Percentiles rank a stretch among this genome's conserved stretches.
phyloP scores from a whole-genome alignment of 2,888 invertebrate genomes.

The Formica aserva region DNA sequence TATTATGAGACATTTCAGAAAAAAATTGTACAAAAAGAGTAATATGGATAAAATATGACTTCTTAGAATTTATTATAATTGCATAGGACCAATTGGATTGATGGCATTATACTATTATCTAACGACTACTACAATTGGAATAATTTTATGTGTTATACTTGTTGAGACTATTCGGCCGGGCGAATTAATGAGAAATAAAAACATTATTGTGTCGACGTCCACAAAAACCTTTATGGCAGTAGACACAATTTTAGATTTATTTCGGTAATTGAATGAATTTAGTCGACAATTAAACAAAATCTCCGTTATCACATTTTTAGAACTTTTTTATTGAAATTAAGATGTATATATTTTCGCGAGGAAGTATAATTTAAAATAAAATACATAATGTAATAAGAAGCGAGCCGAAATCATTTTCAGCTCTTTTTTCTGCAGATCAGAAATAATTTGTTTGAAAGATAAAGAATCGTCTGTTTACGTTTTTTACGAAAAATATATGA shows the following conservation, averaged over 20 bases:
- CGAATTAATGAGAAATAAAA: conserved; percentile 73
- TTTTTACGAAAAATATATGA: neutral
- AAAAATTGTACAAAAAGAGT: neutral
- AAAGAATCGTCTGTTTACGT: neutral
- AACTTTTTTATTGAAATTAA: neutral
- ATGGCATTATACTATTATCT: conserved; percentile 90
- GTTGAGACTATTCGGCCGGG: conserved; percentile 96
- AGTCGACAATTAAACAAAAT: neutral
- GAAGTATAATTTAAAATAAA: neutral
- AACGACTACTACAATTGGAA: conserved; percentile 96
- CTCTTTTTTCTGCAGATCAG: neutral
- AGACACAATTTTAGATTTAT: conserved; percentile 96
- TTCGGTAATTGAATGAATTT: conserved; percentile 88
- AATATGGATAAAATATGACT: neutral
- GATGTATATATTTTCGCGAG: neutral
- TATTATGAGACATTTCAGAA: neutral
- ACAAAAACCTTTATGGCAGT: conserved; percentile 91
- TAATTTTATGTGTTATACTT: conserved; percentile 94
- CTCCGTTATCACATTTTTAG: neutral
- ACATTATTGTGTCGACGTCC: conserved; percentile 73
- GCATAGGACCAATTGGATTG: conserved; percentile 79
- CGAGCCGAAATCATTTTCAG: neutral
- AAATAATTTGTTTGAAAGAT: neutral
- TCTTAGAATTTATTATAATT: conserved; percentile 12
- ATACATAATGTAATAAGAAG: neutral